Evolutionary conservation across 1,140 invertebrate genomes (phyloP), one percentile per base, ranked within the genome.

Genomic region (Ceratitis capitata): DNA sequence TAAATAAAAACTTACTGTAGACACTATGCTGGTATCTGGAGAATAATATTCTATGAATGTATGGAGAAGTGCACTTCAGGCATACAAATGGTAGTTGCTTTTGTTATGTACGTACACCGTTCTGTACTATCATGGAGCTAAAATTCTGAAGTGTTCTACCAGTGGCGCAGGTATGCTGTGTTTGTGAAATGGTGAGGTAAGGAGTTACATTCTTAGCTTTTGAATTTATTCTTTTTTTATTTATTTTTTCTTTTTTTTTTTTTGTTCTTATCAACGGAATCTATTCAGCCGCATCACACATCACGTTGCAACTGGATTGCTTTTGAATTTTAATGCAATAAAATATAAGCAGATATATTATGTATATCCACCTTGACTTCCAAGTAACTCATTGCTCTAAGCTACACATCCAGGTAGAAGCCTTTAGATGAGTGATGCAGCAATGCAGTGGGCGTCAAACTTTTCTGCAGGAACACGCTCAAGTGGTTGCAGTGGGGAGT

Each of bases 251-350:
- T n/a, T n/a, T n/a, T 47, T 47, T 14, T 56, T 56, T 56, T 56
- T 56, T 56, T 56, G 16, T 61, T 61, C 10, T 32, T 39, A 10
- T 12, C 39, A 45, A 78, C 39, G 23, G 23, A n/a, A 45, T 78
- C 39, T n/a, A n/a, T n/a, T n/a, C 19, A 78, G 69, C 9, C 39
- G 69, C 69, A 78, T 26, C 51, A n/a, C 51, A n/a, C 39, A 78
- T 45, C 69, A 78, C 69, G 69, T 78, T 78, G 42, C 69, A 78
- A 78, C 39, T 78, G 69, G 69, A 78, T 78, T 78, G 39, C 69
- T 78, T 78, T 78, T 45, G 69, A 78, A 78, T 78, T 78, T 78
- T 78, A 78, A 78, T 78, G 45, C 69, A 78, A 78, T 78, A 78
- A 78, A 78, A 45, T 78, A 78, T 45, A 78, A 78, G 39, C 69